Percentiles rank a stretch among this genome's conserved stretches.
These are phyloP conservation scores for Stegodyphus mimosarum DNA, from an alignment of 1,140 invertebrate genomes.

Conservation along the genomic window DNA sequence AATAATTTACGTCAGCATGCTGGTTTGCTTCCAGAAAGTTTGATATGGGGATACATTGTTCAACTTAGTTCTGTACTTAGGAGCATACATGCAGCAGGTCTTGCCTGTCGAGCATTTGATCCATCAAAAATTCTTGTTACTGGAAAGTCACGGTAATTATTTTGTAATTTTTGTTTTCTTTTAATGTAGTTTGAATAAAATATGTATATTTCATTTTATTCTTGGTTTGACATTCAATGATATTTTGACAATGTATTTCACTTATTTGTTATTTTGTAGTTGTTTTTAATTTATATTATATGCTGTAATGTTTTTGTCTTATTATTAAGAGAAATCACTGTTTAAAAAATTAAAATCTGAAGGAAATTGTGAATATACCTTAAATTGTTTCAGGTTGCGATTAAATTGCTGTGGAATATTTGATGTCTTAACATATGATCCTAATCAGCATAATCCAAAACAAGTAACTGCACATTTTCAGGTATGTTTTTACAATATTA, in stretches of 20 bases:
- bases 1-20: slow-evolving; percentile 64
- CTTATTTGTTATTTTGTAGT: too few species aligned
- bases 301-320: too few species aligned
- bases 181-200: neutral
- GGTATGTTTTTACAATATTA: slow-evolving; percentile 61
- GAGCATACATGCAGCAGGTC: slow-evolving; percentile 85
- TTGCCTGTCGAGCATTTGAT: slow-evolving; percentile 81
- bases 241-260: too few species aligned
- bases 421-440: slow-evolving; percentile 86
- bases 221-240: neutral
- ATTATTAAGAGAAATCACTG: neutral
- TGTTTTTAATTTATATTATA: too few species aligned
- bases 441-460: slow-evolving; percentile 74
- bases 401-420: slow-evolving; percentile 85
- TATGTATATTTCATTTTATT: neutral
- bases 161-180: neutral
- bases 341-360: neutral
- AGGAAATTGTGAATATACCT: neutral
- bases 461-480: slow-evolving; percentile 82
- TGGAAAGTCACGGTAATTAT: slow-evolving; percentile 69
- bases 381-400: slow-evolving; percentile 72
- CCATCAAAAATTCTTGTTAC: slow-evolving; percentile 87
- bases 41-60: slow-evolving; percentile 95
- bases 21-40: slow-evolving; percentile 85
- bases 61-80: slow-evolving; percentile 94